Base-by-base conservation (phyloP, 2,888 invertebrate species). In the Napeogenes inachia region DNA sequence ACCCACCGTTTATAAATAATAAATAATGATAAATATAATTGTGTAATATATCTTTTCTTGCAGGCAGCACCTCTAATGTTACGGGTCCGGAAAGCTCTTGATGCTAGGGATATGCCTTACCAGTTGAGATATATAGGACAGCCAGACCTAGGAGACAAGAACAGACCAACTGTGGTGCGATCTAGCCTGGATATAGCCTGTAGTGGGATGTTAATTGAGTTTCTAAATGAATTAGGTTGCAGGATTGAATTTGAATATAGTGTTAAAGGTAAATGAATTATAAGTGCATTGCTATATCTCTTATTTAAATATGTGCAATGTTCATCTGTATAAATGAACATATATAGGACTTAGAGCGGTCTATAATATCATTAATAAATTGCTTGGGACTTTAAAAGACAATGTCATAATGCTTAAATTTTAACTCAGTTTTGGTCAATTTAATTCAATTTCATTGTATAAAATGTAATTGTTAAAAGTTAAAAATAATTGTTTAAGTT, bases 181-280 rank as follows among this genome's bases (percentile, higher is more conserved):
- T 98, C 95, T 45, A 97, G 97, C 77, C 94, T 98, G 62, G 98
- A 99, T 79, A 96, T 98, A 70, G 97, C 97, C 0, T 97, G 97
- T 68, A 97, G 96, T 73, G 94, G 94, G 30, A 96, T 97, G 76
- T 94, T 98, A 10, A 94, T 97, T 0, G 97, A 98, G 70, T 99
- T 98, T 78, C 92, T 99, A 0, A 96, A 95, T 67, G 98, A 98
- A 87, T 91, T 98, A 69, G 98, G 98, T 0, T 97, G 96, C 74
- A 91, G 96, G 62, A 91, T 98, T 67, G 98, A 99, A 78, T 98
- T 97, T 91, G 98, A 99, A 85, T 98, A 97, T 79, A 95, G 97
- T 71, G 94, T 96, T 0, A 94, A 97, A 85, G 99, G 96, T 81
- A 76, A 59, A 53, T 42, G 8, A 42, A 10, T 10, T 42, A 10